A percentile compares a stretch with the other conserved stretches of the same genome.
phyloP scores from a whole-genome alignment of 2,113 vertebrate species.

The Pituophis catenifer region DNA sequence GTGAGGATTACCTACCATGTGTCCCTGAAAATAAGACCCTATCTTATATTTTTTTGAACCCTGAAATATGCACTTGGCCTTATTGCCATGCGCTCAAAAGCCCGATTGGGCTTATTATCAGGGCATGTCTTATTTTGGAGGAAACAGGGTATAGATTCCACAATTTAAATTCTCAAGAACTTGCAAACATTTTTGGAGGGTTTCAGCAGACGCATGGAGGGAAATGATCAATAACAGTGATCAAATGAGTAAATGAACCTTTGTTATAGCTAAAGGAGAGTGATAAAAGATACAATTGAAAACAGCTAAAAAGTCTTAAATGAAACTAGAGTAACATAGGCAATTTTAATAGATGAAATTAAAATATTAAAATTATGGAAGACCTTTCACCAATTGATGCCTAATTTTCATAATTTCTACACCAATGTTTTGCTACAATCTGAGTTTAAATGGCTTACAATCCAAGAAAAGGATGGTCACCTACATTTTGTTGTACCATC shows the following conservation, averaged over 20 bases:
- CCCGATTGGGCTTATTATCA: too few relatives aligned
- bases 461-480: neutral
- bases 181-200: neutral
- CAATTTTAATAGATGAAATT: neutral
- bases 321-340: neutral
- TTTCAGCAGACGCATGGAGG: neutral
- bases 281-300: neutral
- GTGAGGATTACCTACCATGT: neutral
- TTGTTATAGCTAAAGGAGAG: neutral
- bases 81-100: too few relatives aligned
- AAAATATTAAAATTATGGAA: neutral
- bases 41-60: too few relatives aligned
- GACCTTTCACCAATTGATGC: neutral
- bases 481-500: neutral
- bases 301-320: neutral
- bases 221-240: neutral
- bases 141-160: neutral
- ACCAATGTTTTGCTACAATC: neutral
- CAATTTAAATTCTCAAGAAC: neutral
- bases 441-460: neutral
- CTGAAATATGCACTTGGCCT: too few relatives aligned
- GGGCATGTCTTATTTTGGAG: too few relatives aligned
- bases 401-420: neutral
- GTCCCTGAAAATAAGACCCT: too few relatives aligned
- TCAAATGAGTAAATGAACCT: neutral